Percentiles rank a stretch among this genome's conserved stretches.
phyloP scores from a whole-genome alignment of 2,888 invertebrate species.

The Ferrisia virgata region DNA sequence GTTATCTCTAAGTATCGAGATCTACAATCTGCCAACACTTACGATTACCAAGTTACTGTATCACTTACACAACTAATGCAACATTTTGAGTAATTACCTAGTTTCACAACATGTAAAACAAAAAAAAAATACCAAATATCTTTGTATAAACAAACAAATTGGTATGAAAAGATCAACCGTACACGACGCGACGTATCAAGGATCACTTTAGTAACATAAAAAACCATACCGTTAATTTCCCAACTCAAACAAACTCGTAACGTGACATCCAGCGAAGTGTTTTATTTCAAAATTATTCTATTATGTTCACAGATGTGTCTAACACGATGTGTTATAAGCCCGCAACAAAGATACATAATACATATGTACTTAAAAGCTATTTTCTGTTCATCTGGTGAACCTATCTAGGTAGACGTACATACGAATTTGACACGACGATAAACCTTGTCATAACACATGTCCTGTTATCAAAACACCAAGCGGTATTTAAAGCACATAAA shows the following conservation, averaged over 20 bases:
- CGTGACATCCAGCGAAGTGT: not conserved
- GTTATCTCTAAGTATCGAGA: no score
- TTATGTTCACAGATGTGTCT: not conserved
- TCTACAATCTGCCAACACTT: no score
- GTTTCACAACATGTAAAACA: no score
- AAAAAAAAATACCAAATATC: no score
- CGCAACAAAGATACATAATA: not conserved
- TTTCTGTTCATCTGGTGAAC: not conserved
- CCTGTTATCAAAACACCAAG: not conserved
- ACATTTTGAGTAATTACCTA: no score
- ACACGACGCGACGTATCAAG: no score
- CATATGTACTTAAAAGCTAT: not conserved
- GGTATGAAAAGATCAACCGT: no score
- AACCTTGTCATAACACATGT: constrained; percentile 6
- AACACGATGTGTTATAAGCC: not conserved
- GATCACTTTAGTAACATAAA: no score
- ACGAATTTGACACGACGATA: not conserved
- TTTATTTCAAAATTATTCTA: not conserved
- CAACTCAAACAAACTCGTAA: not conserved
- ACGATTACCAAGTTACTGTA: no score
- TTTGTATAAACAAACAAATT: no score
- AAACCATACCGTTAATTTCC: not conserved
- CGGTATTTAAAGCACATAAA: not conserved
- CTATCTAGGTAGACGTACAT: not conserved
- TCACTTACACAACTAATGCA: no score